These are phyloP conservation scores for Melanostigma gelatinosum DNA, from an alignment of 2,113 vertebrate species.

Conservation along the genomic window DNA sequence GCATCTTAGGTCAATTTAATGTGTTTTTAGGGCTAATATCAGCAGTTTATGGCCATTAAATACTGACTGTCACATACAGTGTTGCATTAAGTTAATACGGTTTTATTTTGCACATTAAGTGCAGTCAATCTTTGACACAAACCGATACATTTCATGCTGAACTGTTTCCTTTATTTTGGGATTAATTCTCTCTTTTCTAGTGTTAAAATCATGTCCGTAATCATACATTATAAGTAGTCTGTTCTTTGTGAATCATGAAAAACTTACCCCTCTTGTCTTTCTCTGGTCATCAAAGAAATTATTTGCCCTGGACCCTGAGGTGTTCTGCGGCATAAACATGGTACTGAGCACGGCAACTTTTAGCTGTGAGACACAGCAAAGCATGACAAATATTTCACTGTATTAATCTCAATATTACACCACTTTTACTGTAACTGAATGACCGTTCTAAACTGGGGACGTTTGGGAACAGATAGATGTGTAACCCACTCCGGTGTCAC, in stretches of 20 bases:
- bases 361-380: constrained; percentile 70
- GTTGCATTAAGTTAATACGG: background rate
- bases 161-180: background rate
- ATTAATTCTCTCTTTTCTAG: background rate
- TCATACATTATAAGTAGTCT: constrained; percentile 35
- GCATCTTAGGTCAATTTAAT: background rate
- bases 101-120: constrained; percentile 18
- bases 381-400: constrained; percentile 75
- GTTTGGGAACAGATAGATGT: constrained; percentile 43
- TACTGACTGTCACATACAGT: background rate
- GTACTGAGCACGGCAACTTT: constrained; percentile 76
- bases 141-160: background rate
- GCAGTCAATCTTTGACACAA: background rate
- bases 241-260: constrained; percentile 55
- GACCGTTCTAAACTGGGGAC: constrained; percentile 58
- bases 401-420: constrained; percentile 67
- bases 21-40: background rate
- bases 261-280: constrained; percentile 74
- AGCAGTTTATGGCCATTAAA: background rate
- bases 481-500: constrained; percentile 50
- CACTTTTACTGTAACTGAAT: constrained; percentile 43
- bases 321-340: constrained; percentile 80
- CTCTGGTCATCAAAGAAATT: constrained; percentile 81
- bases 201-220: constrained; percentile 15
- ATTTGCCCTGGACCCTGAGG: constrained; percentile 83